Evolutionary conservation across 2,888 invertebrate species (phyloP), one percentile per base, ranked within the genome.

Genomic region (Cenopis cana): DNA sequence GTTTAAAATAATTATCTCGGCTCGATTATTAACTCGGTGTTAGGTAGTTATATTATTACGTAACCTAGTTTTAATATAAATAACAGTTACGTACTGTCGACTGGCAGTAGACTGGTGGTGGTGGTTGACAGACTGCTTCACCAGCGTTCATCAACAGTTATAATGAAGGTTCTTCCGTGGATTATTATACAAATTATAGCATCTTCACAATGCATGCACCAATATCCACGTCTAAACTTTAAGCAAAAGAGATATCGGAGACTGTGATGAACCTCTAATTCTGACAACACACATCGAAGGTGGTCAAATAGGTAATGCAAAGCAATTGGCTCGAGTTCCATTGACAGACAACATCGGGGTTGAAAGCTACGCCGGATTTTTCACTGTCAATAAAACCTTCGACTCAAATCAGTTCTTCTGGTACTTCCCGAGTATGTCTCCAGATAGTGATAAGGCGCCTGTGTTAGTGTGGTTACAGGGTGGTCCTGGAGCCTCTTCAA

Each of bases 381-480:
- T 98, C 68, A 98, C 98, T 0, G 98, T 98, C 0, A 96, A 98
- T 84, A 95, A 96, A 78, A 87, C 93, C 0, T 96, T 93, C 80
- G 95, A 96, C 77, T 97, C 98, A 0, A 98, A 98, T 82, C 94
- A 97, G 88, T 98, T 98, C 90, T 97, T 98, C 87, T 98, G 98
- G 98, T 98, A 97, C 83, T 98, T 98, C 84, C 98, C 98, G 0
- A 95, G 97, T 0, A 94, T 95, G 94, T 75, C 85, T 2, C 87
- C 90, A 0, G 84, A 89, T 33, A 88, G 86, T 1, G 89, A 91
- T 69, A 88, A 91, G 54, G 96, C 96, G 0, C 97, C 97, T 0
- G 96, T 98, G 0, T 87, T 97, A 0, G 87, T 98, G 6, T 98
- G 98, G 98, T 91, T 98, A 2, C 97, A 98, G 88, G 98, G 98